Percentiles rank a stretch among this genome's conserved stretches.
phyloP scores from a whole-genome alignment of 2,797 vertebrate species.

The Chelmon rostratus region DNA sequence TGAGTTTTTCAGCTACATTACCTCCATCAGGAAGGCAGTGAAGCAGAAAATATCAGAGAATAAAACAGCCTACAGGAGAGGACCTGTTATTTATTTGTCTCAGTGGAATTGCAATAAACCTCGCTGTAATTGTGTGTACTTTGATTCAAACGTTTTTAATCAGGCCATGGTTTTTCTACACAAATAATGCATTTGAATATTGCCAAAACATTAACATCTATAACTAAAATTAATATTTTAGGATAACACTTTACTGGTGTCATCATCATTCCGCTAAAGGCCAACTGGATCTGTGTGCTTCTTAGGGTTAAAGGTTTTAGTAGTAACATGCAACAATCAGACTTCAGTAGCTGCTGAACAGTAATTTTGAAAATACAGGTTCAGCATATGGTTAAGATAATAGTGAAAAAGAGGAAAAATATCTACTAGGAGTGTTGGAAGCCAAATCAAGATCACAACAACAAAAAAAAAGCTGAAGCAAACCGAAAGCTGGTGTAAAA shows the following conservation, averaged over 20 bases:
- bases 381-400: not conserved
- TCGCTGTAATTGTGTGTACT: not conserved
- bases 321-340: constrained; percentile 49
- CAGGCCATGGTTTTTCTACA: not conserved
- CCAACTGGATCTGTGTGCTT: not conserved
- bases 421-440: not conserved
- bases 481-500: constrained; percentile 64
- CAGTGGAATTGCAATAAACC: not conserved
- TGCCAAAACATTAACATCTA: not conserved
- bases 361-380: not conserved
- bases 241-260: not conserved
- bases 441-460: constrained; percentile 33
- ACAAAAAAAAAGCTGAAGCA: constrained; percentile 59
- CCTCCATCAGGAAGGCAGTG: constrained; percentile 13
- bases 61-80: constrained; percentile 7
- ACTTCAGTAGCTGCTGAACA: not conserved
- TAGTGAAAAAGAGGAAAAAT: constrained; percentile 1
- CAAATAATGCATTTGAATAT: not conserved
- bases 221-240: not conserved
- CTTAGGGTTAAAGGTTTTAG: constrained; percentile 37
- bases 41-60: constrained; percentile 19
- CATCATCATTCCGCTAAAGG: not conserved
- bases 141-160: not conserved
- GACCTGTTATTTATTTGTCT: constrained; percentile 10
- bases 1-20: not conserved